Evolutionary conservation across 2,797 vertebrate genomes (phyloP).

Genomic region (Arrhamphus sclerolepis): DNA sequence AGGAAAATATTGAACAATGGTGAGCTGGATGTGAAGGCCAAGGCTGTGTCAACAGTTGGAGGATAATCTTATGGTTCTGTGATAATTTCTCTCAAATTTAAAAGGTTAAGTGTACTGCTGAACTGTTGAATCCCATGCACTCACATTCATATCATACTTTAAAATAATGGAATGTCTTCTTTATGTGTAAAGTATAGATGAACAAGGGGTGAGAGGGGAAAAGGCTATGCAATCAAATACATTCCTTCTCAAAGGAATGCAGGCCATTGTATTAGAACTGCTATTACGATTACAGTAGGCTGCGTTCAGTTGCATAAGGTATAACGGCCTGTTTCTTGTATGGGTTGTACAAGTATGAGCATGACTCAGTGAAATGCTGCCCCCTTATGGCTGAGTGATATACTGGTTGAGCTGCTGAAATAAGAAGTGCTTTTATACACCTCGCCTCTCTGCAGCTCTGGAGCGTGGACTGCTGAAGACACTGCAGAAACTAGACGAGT

Average conservation of each 20-base stretch:
- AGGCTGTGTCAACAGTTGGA: conserved; percentile 65
- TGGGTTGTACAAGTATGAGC: too few species aligned
- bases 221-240: background rate
- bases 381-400: conserved; percentile 63
- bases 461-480: conserved; percentile 94
- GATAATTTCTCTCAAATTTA: conserved; percentile 45
- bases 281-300: background rate
- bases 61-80: conserved; percentile 39
- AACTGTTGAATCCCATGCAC: background rate
- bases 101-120: conserved; percentile 5
- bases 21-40: conserved; percentile 46
- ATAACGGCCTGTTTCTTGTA: background rate
- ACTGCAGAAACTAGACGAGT: conserved; percentile 95
- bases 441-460: conserved; percentile 74
- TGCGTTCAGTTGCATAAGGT: background rate
- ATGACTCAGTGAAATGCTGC: conserved; percentile 58
- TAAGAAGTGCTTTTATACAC: rapidly evolving
- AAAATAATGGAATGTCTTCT: conserved; percentile 12
- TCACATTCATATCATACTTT: conserved; percentile 42
- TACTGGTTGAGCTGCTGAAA: conserved; percentile 9
- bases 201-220: background rate
- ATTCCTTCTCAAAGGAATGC: conserved; percentile 2
- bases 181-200: conserved; percentile 20
- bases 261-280: background rate
- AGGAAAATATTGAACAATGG: conserved; percentile 66